Conservation (phyloP, 2,113 vertebrate genomes). For the Neogobius melanostomus region DNA sequence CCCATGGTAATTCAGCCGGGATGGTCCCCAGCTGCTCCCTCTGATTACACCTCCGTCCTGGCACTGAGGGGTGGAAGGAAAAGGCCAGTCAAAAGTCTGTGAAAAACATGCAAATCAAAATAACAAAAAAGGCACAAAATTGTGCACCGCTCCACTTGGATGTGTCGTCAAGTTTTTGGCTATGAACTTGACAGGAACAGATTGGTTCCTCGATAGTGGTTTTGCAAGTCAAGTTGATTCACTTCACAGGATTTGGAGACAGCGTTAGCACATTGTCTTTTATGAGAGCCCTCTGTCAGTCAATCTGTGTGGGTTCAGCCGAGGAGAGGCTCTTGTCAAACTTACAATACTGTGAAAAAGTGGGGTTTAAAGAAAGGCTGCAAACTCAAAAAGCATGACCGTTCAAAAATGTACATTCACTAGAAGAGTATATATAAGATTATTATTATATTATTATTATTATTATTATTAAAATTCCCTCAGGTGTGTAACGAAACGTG, state of each 20-base stretch:
- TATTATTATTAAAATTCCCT: no score
- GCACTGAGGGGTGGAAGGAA: not conserved
- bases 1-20: conserved; percentile 43
- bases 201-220: conserved; percentile 21
- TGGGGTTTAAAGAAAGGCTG: not conserved
- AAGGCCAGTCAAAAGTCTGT: conserved; percentile 26
- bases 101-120: conserved; percentile 19
- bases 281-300: not conserved
- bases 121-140: conserved; percentile 9
- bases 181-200: conserved; percentile 11
- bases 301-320: not conserved
- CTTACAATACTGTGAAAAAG: not conserved
- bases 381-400: not conserved
- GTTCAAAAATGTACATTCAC: no score
- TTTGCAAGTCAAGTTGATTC: conserved; percentile 12
- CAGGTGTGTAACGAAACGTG: no score
- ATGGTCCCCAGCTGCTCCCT: conserved; percentile 52
- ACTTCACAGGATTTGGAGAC: conserved; percentile 10
- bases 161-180: conserved; percentile 5
- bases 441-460: no score
- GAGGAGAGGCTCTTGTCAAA: not conserved
- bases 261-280: conserved; percentile 11
- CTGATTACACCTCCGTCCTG: conserved; percentile 52
- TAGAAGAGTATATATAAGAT: no score
- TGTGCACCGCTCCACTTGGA: conserved; percentile 18